Base-by-base conservation (phyloP, 2,797 vertebrate species). In the Sebastes hopkinsi region DNA sequence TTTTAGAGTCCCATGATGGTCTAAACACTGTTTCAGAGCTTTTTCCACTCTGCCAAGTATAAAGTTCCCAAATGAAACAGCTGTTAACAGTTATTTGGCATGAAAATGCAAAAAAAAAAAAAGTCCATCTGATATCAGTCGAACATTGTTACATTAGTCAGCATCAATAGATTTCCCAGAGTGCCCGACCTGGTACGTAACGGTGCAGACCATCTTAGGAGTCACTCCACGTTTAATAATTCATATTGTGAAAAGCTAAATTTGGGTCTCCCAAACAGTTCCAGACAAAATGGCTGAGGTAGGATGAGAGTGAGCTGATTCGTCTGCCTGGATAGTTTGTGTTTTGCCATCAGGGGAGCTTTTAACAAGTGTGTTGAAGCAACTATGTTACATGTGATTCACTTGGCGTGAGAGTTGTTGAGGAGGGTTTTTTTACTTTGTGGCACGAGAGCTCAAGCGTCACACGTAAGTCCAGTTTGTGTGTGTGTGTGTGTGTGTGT, bases 181-280 rank as follows among this genome's bases (percentile, higher is more conserved):
- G 42, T 65, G 34, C 34, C 75, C 23, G 13, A 73, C 75, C 66
- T 67, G 79, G 20, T 30, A 46, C 11, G 34, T 83, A 52, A 50
- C 14, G 1, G 46, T 75, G 56, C 32, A 79, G 82, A 85, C 89
- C 67, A 66, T 84, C 66, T 82, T 46, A 58, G 74, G 83, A 91
- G 77, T 86, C 85, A 70, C 77, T 90, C 76, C 36, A 46, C 6
- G 8, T 87, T 92, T 76, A 91, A 91, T 90, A 84, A 92, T 92
- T 92, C 77, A 92, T 84, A 59, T 50, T 22, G 72, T 67, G 29
- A 79, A 86, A 89, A 87, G 86, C 87, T 89, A 85, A 92, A 89
- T 90, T 88, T 90, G 86, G 86, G 72, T 85, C 78, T 80, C 67
- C 81, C 71, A 88, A 90, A 90, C 76, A 87, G 88, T 90, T 91